A percentile compares a stretch with the other conserved stretches of the same genome.
Evolutionary conservation across 2,888 invertebrate genomes (phyloP).

Genomic region (Drosophila leonis): DNA sequence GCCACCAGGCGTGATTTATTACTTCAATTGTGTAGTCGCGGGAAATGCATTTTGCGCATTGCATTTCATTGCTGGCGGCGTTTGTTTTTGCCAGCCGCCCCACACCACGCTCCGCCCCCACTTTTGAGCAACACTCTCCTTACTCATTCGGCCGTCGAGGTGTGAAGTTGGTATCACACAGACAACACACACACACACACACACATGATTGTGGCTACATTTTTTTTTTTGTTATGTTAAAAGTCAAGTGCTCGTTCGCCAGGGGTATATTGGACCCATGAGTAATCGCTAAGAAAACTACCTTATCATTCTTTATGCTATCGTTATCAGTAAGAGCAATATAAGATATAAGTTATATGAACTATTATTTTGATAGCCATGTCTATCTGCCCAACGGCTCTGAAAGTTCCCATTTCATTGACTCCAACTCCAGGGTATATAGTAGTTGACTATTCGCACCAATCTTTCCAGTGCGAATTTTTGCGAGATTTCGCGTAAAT

Average conservation of each 20-base stretch:
- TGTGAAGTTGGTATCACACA: conserved; percentile 62
- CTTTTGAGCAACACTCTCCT: not conserved
- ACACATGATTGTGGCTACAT: conserved; percentile 60
- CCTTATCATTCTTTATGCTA: not conserved
- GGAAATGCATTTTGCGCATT: conserved; percentile 79
- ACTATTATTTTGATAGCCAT: not conserved
- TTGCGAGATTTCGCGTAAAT: conserved; percentile 64
- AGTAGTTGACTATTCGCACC: not conserved
- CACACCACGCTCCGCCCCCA: not conserved
- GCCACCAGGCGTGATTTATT: conserved; percentile 71
- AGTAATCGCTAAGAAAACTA: too few relatives aligned
- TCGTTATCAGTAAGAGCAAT: not conserved
- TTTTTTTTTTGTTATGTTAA: conserved; percentile 11
- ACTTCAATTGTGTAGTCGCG: conserved; percentile 80
- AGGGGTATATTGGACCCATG: conserved; percentile 18
- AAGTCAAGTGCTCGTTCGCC: not conserved
- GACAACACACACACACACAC: conserved; percentile 38
- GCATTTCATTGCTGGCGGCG: conserved; percentile 76
- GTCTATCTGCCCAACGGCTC: not conserved
- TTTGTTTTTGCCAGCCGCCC: conserved; percentile 61
- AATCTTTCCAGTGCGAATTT: conserved; percentile 41
- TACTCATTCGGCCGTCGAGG: conserved; percentile 50
- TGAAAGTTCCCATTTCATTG: not conserved
- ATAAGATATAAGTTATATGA: not conserved
- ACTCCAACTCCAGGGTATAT: not conserved